Conservation (phyloP, 2,113 vertebrate genomes). For the Chionis minor region DNA sequence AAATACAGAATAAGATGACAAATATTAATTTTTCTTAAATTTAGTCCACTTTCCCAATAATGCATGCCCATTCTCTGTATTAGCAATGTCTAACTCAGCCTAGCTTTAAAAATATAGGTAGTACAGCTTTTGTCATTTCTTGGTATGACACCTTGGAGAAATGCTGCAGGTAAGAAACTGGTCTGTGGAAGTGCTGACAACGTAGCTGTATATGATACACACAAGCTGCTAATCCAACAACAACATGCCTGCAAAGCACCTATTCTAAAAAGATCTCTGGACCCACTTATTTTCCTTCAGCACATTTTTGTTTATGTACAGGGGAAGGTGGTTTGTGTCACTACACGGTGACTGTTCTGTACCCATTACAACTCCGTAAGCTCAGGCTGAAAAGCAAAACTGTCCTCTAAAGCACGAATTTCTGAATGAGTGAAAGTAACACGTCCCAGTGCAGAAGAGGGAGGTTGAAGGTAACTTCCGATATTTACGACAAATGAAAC, state of each 20-base stretch:
- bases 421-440: not conserved
- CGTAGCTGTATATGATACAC: rapidly evolving
- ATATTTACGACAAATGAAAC: not conserved
- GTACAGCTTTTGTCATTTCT: not conserved
- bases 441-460: not conserved
- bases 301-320: not conserved
- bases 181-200: not conserved
- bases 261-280: not conserved
- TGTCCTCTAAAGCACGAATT: not conserved
- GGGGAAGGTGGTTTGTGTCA: not conserved
- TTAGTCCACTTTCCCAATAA: not conserved
- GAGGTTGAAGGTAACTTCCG: not conserved
- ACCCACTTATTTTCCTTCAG: not conserved
- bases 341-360: not conserved
- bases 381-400: not conserved
- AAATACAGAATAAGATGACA: not conserved
- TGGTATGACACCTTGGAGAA: not conserved
- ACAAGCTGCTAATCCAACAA: not conserved
- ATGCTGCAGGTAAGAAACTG: not conserved
- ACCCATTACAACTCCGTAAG: not conserved
- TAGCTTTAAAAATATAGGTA: not conserved
- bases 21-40: not conserved
- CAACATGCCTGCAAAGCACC: not conserved
- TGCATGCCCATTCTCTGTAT: not conserved
- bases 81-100: not conserved